phyloP scores from a whole-genome alignment of 2,888 invertebrate genomes.

The Pardosa pseudoannulata region DNA sequence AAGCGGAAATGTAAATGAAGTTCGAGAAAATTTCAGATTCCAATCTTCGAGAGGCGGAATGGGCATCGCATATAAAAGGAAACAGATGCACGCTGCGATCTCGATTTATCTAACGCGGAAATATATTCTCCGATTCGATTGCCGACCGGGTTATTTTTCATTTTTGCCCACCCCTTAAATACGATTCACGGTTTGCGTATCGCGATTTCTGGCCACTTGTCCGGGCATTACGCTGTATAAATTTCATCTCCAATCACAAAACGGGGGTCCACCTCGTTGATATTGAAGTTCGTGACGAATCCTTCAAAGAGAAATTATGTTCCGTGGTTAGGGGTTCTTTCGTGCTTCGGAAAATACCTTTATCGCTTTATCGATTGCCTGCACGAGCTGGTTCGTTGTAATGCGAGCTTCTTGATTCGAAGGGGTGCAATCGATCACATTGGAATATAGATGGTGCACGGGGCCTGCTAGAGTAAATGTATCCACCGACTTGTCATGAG shows the following conservation, averaged over 20 bases:
- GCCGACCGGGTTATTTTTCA: not conserved
- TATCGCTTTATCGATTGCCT: slow-evolving; percentile 4
- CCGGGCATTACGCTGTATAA: not conserved
- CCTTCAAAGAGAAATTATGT: not conserved
- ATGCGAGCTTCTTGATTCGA: slow-evolving; percentile 3
- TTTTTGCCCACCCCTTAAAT: not conserved
- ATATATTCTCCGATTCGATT: not conserved
- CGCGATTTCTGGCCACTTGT: not conserved
- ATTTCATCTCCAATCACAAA: not conserved
- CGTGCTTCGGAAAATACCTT: slow-evolving; percentile 9
- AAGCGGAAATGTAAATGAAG: not conserved
- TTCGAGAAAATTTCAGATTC: not conserved
- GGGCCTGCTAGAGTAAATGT: not conserved
- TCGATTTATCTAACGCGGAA: not conserved
- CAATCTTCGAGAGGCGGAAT: not conserved
- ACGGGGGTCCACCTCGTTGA: not conserved
- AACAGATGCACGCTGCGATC: not conserved
- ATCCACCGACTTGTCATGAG: not conserved
- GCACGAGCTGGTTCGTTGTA: not conserved
- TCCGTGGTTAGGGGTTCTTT: not conserved
- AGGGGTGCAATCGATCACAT: not conserved
- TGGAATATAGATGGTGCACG: slow-evolving; percentile 8
- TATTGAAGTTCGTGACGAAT: not conserved
- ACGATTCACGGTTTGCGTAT: not conserved
- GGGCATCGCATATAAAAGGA: not conserved